These are phyloP conservation scores for Aepyceros melampus DNA, from an alignment of 2,113 vertebrate species.

Conservation along the genomic window DNA sequence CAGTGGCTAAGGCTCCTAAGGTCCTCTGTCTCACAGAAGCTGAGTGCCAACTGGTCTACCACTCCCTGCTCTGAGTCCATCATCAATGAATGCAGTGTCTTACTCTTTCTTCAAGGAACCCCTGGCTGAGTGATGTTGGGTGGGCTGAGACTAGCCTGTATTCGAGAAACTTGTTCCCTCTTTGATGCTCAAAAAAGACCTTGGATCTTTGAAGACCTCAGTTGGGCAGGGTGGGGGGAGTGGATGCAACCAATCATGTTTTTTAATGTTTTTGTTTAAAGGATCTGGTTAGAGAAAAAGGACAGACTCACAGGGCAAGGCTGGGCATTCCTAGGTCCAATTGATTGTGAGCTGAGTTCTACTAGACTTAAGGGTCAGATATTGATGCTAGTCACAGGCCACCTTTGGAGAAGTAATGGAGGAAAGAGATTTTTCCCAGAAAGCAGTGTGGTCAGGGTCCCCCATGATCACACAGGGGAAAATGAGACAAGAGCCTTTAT, in stretches of 20 bases:
- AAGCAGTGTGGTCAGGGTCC: not conserved
- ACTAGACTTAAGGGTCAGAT: not conserved
- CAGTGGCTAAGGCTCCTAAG: not conserved
- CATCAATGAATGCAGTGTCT: not conserved
- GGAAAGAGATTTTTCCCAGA: not conserved
- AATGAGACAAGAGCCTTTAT: not conserved
- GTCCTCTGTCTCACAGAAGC: not conserved
- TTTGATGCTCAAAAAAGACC: not conserved
- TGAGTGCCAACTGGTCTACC: not conserved
- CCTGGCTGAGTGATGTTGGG: not conserved
- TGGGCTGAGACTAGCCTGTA: not conserved
- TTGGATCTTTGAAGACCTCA: not conserved
- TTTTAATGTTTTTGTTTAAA: not conserved
- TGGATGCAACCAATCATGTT: not conserved
- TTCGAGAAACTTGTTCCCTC: not conserved
- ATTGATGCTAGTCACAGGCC: not conserved
- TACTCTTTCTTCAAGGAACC: not conserved
- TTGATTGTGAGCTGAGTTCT: not conserved
- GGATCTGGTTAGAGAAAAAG: not conserved
- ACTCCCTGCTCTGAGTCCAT: not conserved
- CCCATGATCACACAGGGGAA: not conserved
- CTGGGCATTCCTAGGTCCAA: not conserved
- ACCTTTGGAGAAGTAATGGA: not conserved
- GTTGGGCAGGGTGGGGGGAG: accelerated
- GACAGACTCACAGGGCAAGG: not conserved